These are phyloP conservation scores for Ridgeia piscesae DNA, from an alignment of 1,140 invertebrate genomes.

Conservation along the genomic window DNA sequence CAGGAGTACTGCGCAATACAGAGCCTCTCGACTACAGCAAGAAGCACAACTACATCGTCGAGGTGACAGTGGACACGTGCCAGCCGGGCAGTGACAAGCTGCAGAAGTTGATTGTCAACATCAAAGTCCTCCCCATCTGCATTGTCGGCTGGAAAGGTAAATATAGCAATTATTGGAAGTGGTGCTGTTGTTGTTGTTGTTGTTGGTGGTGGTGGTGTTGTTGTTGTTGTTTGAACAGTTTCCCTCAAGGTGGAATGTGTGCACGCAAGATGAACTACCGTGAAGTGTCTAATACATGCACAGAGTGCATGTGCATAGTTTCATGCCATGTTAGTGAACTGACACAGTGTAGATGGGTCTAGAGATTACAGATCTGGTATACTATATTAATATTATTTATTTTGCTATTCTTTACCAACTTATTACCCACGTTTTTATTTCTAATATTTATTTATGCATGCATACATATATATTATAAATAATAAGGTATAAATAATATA, in stretches of 20 bases:
- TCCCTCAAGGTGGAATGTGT: neutral
- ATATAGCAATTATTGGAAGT: neutral
- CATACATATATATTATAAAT: too few species aligned
- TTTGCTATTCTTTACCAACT: too few species aligned
- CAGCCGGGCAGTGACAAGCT: slow-evolving; percentile 66
- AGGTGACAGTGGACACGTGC: slow-evolving; percentile 92
- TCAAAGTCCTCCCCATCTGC: slow-evolving; percentile 81
- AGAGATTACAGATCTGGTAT: too few species aligned
- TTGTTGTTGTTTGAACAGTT: neutral
- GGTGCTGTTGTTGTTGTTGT: neutral
- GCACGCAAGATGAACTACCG: neutral
- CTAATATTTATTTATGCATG: too few species aligned
- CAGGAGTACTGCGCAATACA: slow-evolving; percentile 84
- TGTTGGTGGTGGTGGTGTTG: neutral
- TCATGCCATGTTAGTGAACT: neutral
- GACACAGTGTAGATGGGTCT: too few species aligned
- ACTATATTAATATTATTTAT: too few species aligned
- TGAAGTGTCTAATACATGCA: neutral
- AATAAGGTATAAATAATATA: too few species aligned
- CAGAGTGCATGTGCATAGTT: neutral
- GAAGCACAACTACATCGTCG: slow-evolving; percentile 92
- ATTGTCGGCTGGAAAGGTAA: slow-evolving; percentile 75
- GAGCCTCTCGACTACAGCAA: slow-evolving; percentile 86
- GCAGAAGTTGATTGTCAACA: slow-evolving; percentile 88
- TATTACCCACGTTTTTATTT: too few species aligned